Base-by-base conservation (phyloP, 2,888 invertebrate genomes). In the Nemurella pictetii region DNA sequence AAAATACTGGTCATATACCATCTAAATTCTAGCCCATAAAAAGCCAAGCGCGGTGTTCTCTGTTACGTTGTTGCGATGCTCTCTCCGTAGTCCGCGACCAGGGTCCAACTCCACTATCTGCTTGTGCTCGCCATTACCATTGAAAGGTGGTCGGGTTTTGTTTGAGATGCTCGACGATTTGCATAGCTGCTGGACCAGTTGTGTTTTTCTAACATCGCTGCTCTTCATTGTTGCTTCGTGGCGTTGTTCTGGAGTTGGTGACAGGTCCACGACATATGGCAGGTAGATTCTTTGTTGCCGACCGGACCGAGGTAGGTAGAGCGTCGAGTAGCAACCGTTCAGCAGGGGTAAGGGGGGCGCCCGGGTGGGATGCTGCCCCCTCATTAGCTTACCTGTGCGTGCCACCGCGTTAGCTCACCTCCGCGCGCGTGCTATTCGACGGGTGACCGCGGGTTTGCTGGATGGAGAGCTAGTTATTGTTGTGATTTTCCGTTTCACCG, bases 151-250 rank as follows among this genome's bases (percentile, higher is more conserved):
- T 82, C 82, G 80, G 80, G 80, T 82, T 82, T n/a, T 27, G 82
- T 72, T 27, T 29, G 82, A 20, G 82, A n/a, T 26, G 80, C 15
- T 78, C 30, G 78, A 78, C 3, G 84, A 85, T 85, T 85, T 85
- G 85, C 85, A 85, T 85, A 85, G 84, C 75, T 80, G 85, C 36
- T 80, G 35, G 75, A 81, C 85, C 28, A 75, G 83, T 85, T 83
- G 83, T 55, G 55, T 84, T 84, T 78, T 80, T 84, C n/a, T 84
- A 55, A 29, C 82, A 35, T 83, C 74, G 83, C 25, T 72, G 74
- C 32, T 80, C 35, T 80, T 80, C 75, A 35, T 32, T 80, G 80
- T 35, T 35, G 35, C 28, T 26, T 9, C n/a, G 32, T 9, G 32
- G 35, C 35, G 26, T 28, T 25, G 36, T 77, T 30, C 83, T 20